phyloP scores from a whole-genome alignment of 2,113 vertebrate genomes.

The Galeopterus variegatus region DNA sequence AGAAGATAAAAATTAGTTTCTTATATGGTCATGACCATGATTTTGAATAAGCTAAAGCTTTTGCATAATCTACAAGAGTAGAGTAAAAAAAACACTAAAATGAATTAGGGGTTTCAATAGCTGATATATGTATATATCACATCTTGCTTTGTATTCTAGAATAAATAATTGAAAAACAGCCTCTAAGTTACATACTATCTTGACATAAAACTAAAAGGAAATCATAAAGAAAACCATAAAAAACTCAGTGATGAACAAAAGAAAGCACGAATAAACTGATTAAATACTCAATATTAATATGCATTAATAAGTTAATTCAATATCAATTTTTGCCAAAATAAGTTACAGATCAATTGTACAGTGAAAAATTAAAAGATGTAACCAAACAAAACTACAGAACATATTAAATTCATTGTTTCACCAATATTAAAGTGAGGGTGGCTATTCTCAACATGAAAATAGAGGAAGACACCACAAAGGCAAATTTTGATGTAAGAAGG shows the following conservation, averaged over 20 bases:
- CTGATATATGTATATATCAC: background rate
- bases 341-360: background rate
- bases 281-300: background rate
- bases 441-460: background rate
- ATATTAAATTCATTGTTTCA: constrained; percentile 39
- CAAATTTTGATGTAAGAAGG: background rate
- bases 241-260: background rate
- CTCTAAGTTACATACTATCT: background rate
- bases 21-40: background rate
- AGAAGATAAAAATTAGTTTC: background rate
- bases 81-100: constrained; percentile 19
- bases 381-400: background rate
- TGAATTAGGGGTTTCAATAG: background rate
- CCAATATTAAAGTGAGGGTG: background rate
- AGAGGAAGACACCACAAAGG: constrained; percentile 25
- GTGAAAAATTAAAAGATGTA: constrained; percentile 14
- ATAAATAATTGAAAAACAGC: background rate
- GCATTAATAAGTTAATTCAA: background rate
- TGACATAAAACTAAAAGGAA: constrained; percentile 18
- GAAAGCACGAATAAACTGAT: background rate
- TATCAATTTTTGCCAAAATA: constrained; percentile 43
- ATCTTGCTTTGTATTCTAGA: background rate
- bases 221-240: background rate
- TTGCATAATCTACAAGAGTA: background rate
- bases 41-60: background rate